Percentiles rank a stretch among this genome's conserved stretches.
Conservation (phyloP, 2,888 invertebrate genomes). For the Cheiracanthium punctorium region DNA sequence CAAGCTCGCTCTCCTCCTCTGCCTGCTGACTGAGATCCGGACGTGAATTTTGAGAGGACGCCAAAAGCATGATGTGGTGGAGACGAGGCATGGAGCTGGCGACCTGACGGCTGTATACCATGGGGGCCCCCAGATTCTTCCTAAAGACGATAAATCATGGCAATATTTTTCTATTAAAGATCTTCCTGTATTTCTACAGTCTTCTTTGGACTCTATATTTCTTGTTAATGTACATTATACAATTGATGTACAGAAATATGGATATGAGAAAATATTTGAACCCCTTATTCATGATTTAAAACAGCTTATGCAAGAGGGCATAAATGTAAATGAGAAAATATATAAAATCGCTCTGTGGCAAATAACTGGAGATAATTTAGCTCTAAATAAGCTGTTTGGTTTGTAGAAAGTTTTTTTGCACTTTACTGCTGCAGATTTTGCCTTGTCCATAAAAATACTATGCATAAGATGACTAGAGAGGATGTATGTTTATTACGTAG, state of each 20-base stretch:
- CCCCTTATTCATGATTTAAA: slow-evolving; percentile 28
- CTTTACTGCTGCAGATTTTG: slow-evolving; percentile 17
- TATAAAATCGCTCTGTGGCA: slow-evolving; percentile 5
- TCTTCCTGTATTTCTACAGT: slow-evolving; percentile 18
- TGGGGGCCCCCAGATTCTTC: too few relatives aligned
- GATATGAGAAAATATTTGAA: slow-evolving; percentile 25
- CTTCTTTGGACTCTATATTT: too few relatives aligned
- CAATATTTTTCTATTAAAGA: slow-evolving; percentile 35
- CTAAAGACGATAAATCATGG: too few relatives aligned
- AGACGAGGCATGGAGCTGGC: too few relatives aligned
- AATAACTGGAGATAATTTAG: slow-evolving; percentile 3
- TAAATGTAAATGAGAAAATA: not conserved
- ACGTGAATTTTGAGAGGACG: too few relatives aligned
- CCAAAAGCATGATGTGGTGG: too few relatives aligned
- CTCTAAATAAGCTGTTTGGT: too few relatives aligned
- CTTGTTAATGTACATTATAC: slow-evolving; percentile 22
- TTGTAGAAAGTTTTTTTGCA: slow-evolving; percentile 8
- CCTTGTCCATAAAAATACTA: not conserved
- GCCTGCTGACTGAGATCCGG: too few relatives aligned
- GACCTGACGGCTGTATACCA: too few relatives aligned
- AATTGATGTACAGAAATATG: slow-evolving; percentile 23
- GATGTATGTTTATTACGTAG: not conserved
- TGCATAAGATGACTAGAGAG: not conserved
- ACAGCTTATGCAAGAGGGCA: slow-evolving; percentile 1
- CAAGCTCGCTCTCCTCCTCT: too few relatives aligned